Base-by-base conservation (phyloP, 2,797 vertebrate genomes). In the Anabas testudineus region DNA sequence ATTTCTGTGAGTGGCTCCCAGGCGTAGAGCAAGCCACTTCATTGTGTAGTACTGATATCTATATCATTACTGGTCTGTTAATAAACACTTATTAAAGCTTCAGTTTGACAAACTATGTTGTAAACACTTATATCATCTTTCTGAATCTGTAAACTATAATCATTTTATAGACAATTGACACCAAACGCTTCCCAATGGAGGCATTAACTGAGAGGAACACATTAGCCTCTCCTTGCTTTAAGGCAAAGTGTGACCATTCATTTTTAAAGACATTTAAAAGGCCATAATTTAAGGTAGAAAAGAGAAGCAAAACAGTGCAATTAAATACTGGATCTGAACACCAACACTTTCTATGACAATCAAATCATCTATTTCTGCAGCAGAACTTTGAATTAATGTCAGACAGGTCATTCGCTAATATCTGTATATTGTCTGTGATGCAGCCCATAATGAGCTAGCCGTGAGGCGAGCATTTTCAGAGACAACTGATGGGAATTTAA, bases 401-500 rank as follows among this genome's bases (percentile, higher is more conserved):
- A 56, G 5, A 0, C 56, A 24, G 81, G 69, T 85, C 76, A 60
- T 76, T 81, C 24, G 19, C 74, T 82, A 74, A 80, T 76, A 75
- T 82, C 65, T 30, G 30, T 42, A 51, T 30, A 76, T 74, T 62
- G 80, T 81, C 67, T 63, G 54, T 65, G 66, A 81, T 64, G 71
- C 45, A 16, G 67, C 52, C 57, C 19, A 49, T 84, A 88, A 90
- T 82, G 78, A 88, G 68, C 63, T 0, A 14, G 43, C 71, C 22
- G 43, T 64, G 74, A 75, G 71, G 46, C 3, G 34, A 56, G 51
- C 68, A 9, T 64, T 79, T 76, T 76, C 48, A 2, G 10, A 46
- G 78, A 74, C 71, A 76, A 74, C 63, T 78, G 83, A 83, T 81
- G 80, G 69, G 68, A 78, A 72, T 78, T 83, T 83, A 80, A 90